Percentiles rank a stretch among this genome's conserved stretches.
Conservation (phyloP, 1,140 invertebrate species). For the Maniola jurtina region DNA sequence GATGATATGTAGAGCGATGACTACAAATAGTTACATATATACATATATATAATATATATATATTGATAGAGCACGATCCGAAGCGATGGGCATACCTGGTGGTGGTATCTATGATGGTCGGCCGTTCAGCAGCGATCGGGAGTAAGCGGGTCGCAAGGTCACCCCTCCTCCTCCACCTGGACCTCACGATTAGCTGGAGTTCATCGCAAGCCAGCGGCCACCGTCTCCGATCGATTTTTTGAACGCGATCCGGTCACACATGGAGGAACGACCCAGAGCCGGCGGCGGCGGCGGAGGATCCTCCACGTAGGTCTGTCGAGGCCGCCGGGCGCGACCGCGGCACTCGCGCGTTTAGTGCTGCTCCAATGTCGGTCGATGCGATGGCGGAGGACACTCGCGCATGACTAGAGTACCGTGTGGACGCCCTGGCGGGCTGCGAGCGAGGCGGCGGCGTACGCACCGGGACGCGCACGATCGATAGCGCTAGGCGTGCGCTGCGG, state of each 20-base stretch:
- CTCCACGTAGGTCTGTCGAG: slow-evolving; percentile 43
- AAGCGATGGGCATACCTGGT: slow-evolving; percentile 39
- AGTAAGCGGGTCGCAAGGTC: slow-evolving; percentile 36
- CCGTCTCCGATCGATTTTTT: slow-evolving; percentile 49
- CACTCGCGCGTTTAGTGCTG: slow-evolving; percentile 63
- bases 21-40: not conserved
- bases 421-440: slow-evolving; percentile 40
- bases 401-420: slow-evolving; percentile 56
- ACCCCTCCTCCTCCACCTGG: slow-evolving; percentile 49
- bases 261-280: slow-evolving; percentile 48
- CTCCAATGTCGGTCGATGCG: slow-evolving; percentile 61
- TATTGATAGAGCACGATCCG: not conserved
- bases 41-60: not conserved
- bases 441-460: slow-evolving; percentile 41
- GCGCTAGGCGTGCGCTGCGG: slow-evolving; percentile 52
- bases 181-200: slow-evolving; percentile 51
- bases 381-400: slow-evolving; percentile 55
- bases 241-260: slow-evolving; percentile 48
- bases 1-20: slow-evolving; percentile 15
- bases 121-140: slow-evolving; percentile 34
- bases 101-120: slow-evolving; percentile 39
- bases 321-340: slow-evolving; percentile 61
- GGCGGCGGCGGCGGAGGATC: slow-evolving; percentile 47
- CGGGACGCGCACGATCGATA: slow-evolving; percentile 59
- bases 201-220: slow-evolving; percentile 48